Conservation (phyloP, 2,797 vertebrate species). For the Chanos chanos region DNA sequence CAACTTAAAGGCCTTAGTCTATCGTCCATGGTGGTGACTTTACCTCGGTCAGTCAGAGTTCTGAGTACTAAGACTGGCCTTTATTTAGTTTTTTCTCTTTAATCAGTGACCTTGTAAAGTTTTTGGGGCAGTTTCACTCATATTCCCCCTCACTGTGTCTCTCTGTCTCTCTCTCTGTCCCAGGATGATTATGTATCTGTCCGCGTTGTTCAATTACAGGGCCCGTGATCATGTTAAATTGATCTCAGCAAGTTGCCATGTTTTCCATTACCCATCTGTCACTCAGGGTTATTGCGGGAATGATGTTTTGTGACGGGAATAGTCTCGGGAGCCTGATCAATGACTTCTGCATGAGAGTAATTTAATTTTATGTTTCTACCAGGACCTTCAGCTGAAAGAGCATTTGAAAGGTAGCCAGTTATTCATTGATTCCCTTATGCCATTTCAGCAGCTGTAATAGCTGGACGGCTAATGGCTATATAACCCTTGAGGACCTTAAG, state of each 20-base stretch:
- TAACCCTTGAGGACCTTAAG: too few relatives aligned
- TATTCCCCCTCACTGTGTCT: too few relatives aligned
- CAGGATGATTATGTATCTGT: conserved; percentile 5
- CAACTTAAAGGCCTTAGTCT: too few relatives aligned
- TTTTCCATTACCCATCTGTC: conserved; percentile 11
- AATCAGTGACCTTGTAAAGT: too few relatives aligned
- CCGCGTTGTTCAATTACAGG: not conserved
- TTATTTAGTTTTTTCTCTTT: too few relatives aligned
- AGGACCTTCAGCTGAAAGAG: conserved; percentile 1
- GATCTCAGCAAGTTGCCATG: conserved; percentile 5
- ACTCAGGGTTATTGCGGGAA: not conserved
- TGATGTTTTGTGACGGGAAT: not conserved
- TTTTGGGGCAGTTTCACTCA: too few relatives aligned
- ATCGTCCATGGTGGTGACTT: too few relatives aligned
- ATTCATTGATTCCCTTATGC: conserved; percentile 20
- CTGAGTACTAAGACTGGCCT: too few relatives aligned
- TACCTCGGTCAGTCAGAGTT: too few relatives aligned
- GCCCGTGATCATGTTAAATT: not conserved
- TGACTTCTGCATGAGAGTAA: not conserved
- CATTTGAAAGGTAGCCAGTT: not conserved
- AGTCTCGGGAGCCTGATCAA: not conserved
- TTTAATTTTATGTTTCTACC: not conserved
- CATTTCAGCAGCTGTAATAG: not conserved
- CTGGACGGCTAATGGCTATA: too few relatives aligned
- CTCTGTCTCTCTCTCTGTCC: not conserved